Evolutionary conservation across 2,888 invertebrate genomes (phyloP).

Genomic region (Elgonia sp.): DNA sequence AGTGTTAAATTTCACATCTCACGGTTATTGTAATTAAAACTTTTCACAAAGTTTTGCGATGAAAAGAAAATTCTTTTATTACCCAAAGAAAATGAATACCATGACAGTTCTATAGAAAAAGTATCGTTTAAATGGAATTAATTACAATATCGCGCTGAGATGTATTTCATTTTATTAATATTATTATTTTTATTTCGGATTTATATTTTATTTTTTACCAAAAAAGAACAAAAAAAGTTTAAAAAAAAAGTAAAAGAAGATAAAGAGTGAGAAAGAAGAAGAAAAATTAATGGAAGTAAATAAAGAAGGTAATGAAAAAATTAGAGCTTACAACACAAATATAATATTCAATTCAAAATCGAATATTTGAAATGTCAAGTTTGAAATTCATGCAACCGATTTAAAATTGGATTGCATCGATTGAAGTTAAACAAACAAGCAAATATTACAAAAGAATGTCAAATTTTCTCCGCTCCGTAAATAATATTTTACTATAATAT

Average conservation of each 20-base stretch:
- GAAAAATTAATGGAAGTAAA: not conserved
- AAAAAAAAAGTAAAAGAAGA: conserved; percentile 57
- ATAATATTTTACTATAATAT: not conserved
- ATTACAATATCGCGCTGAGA: not conserved
- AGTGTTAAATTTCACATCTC: conserved; percentile 15
- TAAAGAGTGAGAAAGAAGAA: not conserved
- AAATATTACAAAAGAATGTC: conserved; percentile 35
- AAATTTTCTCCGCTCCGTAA: not conserved
- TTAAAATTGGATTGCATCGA: conserved; percentile 36
- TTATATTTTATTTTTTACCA: conserved; percentile 73
- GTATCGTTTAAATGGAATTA: not conserved
- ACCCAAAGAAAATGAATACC: not conserved
- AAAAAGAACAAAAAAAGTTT: conserved; percentile 68
- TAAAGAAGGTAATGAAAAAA: not conserved
- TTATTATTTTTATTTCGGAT: conserved; percentile 21
- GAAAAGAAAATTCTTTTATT: conserved; percentile 1
- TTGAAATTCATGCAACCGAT: not conserved
- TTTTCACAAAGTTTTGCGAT: not conserved
- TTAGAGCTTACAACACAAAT: conserved; percentile 6
- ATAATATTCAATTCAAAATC: not conserved
- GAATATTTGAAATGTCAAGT: conserved; percentile 5
- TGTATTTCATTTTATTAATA: not conserved
- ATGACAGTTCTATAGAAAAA: conserved; percentile 5
- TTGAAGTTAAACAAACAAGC: conserved; percentile 22
- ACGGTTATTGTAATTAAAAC: conserved; percentile 18